These are phyloP conservation scores for Hydrophis major DNA, from an alignment of 2,797 vertebrate species.

Conservation along the genomic window DNA sequence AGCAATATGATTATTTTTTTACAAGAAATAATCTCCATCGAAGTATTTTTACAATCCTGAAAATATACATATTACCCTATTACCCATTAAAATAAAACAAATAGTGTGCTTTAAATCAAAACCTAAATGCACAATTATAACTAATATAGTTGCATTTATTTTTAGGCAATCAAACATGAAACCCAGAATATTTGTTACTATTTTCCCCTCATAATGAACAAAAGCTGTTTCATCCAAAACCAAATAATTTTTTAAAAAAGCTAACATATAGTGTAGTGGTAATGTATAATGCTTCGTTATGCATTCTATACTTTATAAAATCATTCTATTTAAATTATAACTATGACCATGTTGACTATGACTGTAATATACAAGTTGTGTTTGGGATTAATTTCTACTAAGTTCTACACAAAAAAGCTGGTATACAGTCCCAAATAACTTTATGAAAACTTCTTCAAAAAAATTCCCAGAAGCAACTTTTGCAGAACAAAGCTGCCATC, in stretches of 20 bases:
- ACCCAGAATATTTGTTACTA: conserved; percentile 40
- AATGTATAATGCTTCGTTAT: conserved; percentile 2
- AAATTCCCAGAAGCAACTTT: conserved; percentile 34
- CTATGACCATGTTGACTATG: neutral
- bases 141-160: neutral
- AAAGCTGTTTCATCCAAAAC: conserved; percentile 49
- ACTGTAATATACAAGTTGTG: neutral
- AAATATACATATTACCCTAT: neutral
- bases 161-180: conserved; percentile 36
- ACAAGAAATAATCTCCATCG: neutral
- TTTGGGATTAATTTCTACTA: conserved; percentile 13
- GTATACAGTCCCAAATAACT: conserved; percentile 5
- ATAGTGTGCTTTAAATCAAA: neutral
- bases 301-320: neutral
- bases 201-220: conserved; percentile 22
- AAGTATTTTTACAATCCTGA: neutral
- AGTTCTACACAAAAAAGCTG: neutral
- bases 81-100: neutral
- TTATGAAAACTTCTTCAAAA: neutral
- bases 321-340: conserved; percentile 9
- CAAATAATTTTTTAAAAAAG: neutral
- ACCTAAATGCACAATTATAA: neutral
- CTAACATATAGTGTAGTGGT: neutral
- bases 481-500: conserved; percentile 62
- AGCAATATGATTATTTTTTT: conserved; percentile 1